Evolutionary conservation across 64 coral and sea anemone genomes (phyloP), one percentile per base, ranked within the genome.

Genomic region (Montipora foliosa): DNA sequence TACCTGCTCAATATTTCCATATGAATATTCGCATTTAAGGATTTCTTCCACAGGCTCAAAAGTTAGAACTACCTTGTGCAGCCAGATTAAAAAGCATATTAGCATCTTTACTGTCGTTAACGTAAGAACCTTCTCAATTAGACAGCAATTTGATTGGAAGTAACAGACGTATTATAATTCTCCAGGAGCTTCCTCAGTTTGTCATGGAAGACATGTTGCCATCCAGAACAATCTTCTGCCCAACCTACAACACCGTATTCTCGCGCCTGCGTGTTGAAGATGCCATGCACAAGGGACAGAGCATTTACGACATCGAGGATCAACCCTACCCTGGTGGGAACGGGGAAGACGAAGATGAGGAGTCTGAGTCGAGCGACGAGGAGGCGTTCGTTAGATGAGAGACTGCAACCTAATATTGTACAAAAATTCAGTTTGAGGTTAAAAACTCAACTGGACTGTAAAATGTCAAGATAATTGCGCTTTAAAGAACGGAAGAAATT

Each of bases 211-310:
- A 86, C 62, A 5, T 68, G 66, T 71, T 67, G 47, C 82, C 74
- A 12, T 20, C 70, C 49, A 57, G 84, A 2, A 55, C 53, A 0
- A 84, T 93, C 21, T 72, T 48, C 12, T 87, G 44, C n/a, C 11
- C 82, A 25, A 76, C 70, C 6, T 93, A 93, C 59, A 76, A 49
- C 10, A 93, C 91, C 16, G 22, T 93, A 37, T 71, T 93, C 20
- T 93, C 83, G 11, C 81, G 91, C 9, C 74, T 93, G 2, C 91
- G 84, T 5, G 45, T 93, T 21, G 91, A 93, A 58, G 91, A 93
- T 14, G 83, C 91, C 5, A 93, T 93, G 91, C 75, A 74, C 20
- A 93, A 93, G 44, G 91, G 91, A 52, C 71, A 93, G 57, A 84
- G 84, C 21, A 86, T 93, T 29, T 61, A 93, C 82, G 61, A 50